These are phyloP conservation scores for Tetrapedia diversipes DNA, from an alignment of 2,888 invertebrate species.

Conservation along the genomic window DNA sequence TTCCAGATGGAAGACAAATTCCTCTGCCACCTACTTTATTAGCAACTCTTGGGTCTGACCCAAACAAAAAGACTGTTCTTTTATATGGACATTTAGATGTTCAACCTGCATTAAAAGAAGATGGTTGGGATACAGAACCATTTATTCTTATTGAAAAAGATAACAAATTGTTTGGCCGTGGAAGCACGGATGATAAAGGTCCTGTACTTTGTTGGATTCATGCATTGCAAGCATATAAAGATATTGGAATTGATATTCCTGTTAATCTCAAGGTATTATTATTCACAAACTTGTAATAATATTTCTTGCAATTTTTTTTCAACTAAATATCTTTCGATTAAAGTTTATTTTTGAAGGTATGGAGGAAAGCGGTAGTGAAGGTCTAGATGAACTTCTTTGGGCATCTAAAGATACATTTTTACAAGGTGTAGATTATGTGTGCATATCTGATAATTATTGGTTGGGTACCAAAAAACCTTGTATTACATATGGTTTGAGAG, in stretches of 20 bases:
- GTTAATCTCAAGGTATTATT: slow-evolving; percentile 87
- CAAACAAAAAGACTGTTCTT: slow-evolving; percentile 95
- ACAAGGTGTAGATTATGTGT: slow-evolving; percentile 94
- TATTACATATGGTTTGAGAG: slow-evolving; percentile 97
- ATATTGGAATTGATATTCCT: slow-evolving; percentile 87
- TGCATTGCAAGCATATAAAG: slow-evolving; percentile 94
- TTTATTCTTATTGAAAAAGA: slow-evolving; percentile 94
- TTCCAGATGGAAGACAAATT: slow-evolving; percentile 89
- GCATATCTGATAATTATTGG: slow-evolving; percentile 99
- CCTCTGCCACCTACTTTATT: slow-evolving; percentile 94
- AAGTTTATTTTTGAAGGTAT: slow-evolving; percentile 98
- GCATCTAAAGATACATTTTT: slow-evolving; percentile 91
- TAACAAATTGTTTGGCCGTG: slow-evolving; percentile 95
- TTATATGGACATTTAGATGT: slow-evolving; percentile 99
- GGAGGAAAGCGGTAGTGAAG: slow-evolving; percentile 99
- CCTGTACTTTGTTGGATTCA: slow-evolving; percentile 98
- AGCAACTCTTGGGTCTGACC: slow-evolving; percentile 90
- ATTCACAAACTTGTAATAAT: neutral
- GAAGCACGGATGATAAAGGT: slow-evolving; percentile 97
- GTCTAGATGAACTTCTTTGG: slow-evolving; percentile 93
- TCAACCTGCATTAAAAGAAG: slow-evolving; percentile 95
- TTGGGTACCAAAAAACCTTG: slow-evolving; percentile 98
- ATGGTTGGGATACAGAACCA: slow-evolving; percentile 98
- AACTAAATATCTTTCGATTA: slow-evolving; percentile 54
- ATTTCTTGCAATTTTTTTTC: neutral